These are phyloP conservation scores for Tetragnatha versicolor DNA, from an alignment of 1,140 invertebrate species.

Conservation along the genomic window DNA sequence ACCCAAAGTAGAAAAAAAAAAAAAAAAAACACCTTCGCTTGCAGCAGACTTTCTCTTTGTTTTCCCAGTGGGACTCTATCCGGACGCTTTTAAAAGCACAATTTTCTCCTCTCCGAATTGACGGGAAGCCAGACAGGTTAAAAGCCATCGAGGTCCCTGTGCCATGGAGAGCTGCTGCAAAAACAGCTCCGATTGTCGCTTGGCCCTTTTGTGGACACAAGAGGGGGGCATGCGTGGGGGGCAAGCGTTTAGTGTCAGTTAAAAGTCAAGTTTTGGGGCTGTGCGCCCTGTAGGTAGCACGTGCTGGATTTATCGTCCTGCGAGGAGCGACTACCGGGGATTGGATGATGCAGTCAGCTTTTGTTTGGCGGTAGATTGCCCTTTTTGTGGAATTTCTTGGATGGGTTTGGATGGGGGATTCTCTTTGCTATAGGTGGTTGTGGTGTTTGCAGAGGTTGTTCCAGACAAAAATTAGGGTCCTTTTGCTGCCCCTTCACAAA, in stretches of 20 bases:
- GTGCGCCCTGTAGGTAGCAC: slow-evolving; percentile 35
- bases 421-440: no score
- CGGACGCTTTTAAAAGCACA: slow-evolving; percentile 6
- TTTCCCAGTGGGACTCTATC: not conserved
- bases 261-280: slow-evolving; percentile 41
- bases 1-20: no score
- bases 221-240: not conserved
- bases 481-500: no score
- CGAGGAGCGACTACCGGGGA: not conserved
- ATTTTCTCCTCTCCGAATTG: slow-evolving; percentile 9
- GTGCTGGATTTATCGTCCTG: slow-evolving; percentile 22
- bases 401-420: no score
- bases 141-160: slow-evolving; percentile 42
- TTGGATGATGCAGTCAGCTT: not conserved
- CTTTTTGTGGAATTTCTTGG: not conserved
- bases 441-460: no score
- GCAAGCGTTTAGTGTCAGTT: slow-evolving; percentile 54
- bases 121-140: slow-evolving; percentile 50
- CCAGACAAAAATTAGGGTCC: no score
- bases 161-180: slow-evolving; percentile 49
- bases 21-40: slow-evolving; percentile 1
- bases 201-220: slow-evolving; percentile 42
- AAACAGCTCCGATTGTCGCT: slow-evolving; percentile 37
- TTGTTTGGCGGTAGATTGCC: slow-evolving; percentile 29
- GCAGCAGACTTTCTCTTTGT: no score